Percentiles rank a stretch among this genome's conserved stretches.
Evolutionary conservation across 2,888 invertebrate genomes (phyloP).

Genomic region (Zhuqinia jingwanae): DNA sequence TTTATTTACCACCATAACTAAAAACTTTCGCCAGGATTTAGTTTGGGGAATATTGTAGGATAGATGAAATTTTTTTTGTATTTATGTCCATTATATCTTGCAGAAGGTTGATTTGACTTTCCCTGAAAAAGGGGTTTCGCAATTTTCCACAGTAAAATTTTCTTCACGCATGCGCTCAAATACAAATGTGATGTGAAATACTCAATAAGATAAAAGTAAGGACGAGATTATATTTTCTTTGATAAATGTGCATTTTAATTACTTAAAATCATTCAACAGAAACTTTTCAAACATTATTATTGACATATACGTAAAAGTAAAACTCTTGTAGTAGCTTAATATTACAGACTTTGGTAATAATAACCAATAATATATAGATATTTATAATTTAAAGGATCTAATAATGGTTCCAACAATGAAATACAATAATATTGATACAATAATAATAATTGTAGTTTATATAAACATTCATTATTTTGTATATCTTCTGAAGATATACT

Average conservation of each 20-base stretch:
- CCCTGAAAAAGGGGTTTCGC: too few relatives aligned
- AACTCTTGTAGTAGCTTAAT: not conserved
- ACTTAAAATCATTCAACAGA: not conserved
- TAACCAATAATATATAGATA: not conserved
- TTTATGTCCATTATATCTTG: too few relatives aligned
- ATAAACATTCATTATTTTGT: not conserved
- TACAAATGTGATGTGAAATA: too few relatives aligned
- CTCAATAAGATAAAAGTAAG: too few relatives aligned
- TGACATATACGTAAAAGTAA: not conserved
- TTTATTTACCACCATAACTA: too few relatives aligned
- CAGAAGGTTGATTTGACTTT: too few relatives aligned
- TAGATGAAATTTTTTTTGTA: too few relatives aligned
- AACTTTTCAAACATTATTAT: not conserved
- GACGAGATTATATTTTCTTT: too few relatives aligned
- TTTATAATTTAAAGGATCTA: not conserved
- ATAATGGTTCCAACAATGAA: not conserved
- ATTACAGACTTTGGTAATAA: not conserved
- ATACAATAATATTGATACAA: not conserved
- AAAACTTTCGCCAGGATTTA: too few relatives aligned
- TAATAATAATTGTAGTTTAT: not conserved
- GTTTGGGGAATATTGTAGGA: too few relatives aligned
- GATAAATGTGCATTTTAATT: constrained; percentile 25
- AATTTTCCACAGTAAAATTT: too few relatives aligned
- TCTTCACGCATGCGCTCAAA: too few relatives aligned
- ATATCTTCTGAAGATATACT: not conserved